phyloP scores from a whole-genome alignment of 2,797 vertebrate species.

The Gallirallus australis region DNA sequence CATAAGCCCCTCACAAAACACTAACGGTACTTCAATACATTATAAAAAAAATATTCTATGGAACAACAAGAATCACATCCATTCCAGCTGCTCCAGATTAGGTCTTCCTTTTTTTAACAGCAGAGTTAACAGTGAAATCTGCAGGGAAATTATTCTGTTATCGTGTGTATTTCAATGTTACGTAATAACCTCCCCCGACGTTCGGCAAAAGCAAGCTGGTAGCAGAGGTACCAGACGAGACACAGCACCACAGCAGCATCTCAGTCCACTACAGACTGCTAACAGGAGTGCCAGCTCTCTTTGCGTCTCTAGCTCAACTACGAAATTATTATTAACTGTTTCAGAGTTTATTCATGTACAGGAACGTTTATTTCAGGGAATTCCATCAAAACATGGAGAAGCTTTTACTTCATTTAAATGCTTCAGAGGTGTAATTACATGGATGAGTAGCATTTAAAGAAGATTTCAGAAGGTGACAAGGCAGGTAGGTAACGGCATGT shows the following conservation, averaged over 20 bases:
- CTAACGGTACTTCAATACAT: not conserved
- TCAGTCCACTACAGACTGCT: not conserved
- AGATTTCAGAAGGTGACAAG: not conserved
- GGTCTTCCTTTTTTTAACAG: not conserved
- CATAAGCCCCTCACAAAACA: not conserved
- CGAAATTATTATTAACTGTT: not conserved
- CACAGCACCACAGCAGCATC: not conserved
- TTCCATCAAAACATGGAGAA: not conserved
- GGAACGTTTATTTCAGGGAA: not conserved
- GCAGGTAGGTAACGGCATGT: not conserved
- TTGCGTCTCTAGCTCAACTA: not conserved
- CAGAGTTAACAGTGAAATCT: not conserved
- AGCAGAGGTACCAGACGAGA: not conserved
- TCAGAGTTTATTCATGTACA: not conserved
- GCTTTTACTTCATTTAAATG: not conserved
- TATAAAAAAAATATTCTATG: not conserved
- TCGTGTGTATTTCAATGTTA: rapidly evolving
- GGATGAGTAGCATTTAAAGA: not conserved
- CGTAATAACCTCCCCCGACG: not conserved
- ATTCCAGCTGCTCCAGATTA: not conserved
- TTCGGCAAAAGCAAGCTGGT: not conserved
- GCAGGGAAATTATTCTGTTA: not conserved
- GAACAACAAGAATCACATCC: not conserved
- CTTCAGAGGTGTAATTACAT: rapidly evolving
- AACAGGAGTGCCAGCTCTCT: not conserved